phyloP scores from a whole-genome alignment of 2,888 invertebrate genomes.

The Drosophila histrio region DNA sequence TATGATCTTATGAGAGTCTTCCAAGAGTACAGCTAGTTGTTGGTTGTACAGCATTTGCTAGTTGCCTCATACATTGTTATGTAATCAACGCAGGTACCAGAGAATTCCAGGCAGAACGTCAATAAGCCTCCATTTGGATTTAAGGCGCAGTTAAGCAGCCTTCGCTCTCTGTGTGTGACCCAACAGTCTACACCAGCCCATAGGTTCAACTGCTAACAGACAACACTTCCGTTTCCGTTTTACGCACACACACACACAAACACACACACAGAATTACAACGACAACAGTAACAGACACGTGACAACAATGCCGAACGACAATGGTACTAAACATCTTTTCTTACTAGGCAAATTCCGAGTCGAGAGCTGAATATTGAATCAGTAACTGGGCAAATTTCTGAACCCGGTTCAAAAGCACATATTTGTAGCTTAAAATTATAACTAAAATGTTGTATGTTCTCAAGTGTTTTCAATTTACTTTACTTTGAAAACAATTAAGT shows the following conservation, averaged over 20 bases:
- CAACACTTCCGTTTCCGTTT: constrained; percentile 56
- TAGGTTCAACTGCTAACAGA: constrained; percentile 44
- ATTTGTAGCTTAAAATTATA: too few species aligned
- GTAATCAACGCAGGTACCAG: constrained; percentile 67
- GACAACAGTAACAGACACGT: constrained; percentile 28
- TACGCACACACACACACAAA: constrained; percentile 40
- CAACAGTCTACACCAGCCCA: constrained; percentile 4
- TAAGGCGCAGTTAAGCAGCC: constrained; percentile 58
- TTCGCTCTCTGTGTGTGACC: constrained; percentile 12
- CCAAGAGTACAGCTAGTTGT: constrained; percentile 17
- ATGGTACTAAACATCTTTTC: constrained; percentile 21
- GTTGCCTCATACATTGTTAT: constrained; percentile 50
- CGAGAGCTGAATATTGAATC: neutral
- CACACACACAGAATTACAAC: constrained; percentile 3
- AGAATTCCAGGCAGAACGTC: constrained; percentile 30
- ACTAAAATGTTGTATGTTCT: too few species aligned
- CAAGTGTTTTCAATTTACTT: too few species aligned
- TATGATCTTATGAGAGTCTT: constrained; percentile 30
- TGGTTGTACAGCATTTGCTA: constrained; percentile 18
- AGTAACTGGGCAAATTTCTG: neutral
- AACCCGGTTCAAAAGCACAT: neutral
- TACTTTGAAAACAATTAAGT: too few species aligned
- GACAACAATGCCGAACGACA: constrained; percentile 41
- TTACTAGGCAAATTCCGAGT: constrained; percentile 7
- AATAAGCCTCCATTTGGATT: constrained; percentile 55